Percentiles rank a stretch among this genome's conserved stretches.
These are phyloP conservation scores for Cephus pulcher DNA, from an alignment of 2,888 invertebrate genomes.

Conservation along the genomic window DNA sequence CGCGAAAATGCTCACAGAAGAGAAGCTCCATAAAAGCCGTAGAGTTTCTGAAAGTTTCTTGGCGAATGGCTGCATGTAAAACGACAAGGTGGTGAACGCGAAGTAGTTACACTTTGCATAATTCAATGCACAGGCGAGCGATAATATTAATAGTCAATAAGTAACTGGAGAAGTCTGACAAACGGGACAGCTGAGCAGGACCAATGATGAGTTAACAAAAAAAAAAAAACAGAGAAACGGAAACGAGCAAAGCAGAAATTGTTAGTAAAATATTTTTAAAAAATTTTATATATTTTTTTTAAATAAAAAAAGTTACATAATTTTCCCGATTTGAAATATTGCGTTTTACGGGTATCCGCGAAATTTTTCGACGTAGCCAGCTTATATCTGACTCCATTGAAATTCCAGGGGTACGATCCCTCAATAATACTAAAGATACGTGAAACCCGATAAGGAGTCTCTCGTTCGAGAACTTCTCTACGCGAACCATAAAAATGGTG, in stretches of 20 bases:
- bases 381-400: not conserved
- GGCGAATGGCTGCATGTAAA: not conserved
- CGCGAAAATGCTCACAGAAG: conserved; percentile 43
- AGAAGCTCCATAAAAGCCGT: not conserved
- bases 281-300: not conserved
- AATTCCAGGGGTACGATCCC: not conserved
- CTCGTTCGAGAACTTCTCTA: not conserved
- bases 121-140: not conserved
- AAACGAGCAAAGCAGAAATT: not conserved
- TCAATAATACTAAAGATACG: not conserved
- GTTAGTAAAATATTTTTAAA: no score
- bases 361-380: not conserved
- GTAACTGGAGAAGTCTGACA: not conserved
- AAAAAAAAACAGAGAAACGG: not conserved
- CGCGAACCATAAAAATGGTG: not conserved
- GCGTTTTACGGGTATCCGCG: not conserved
- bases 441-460: not conserved
- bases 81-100: not conserved
- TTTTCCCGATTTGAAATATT: not conserved
- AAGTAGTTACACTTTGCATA: not conserved
- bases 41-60: not conserved
- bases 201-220: no score
- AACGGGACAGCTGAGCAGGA: not conserved
- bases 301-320: not conserved
- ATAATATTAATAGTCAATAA: not conserved